Conservation (phyloP, 92 coral and sea anemone genomes). For the Siderastrea siderea region DNA sequence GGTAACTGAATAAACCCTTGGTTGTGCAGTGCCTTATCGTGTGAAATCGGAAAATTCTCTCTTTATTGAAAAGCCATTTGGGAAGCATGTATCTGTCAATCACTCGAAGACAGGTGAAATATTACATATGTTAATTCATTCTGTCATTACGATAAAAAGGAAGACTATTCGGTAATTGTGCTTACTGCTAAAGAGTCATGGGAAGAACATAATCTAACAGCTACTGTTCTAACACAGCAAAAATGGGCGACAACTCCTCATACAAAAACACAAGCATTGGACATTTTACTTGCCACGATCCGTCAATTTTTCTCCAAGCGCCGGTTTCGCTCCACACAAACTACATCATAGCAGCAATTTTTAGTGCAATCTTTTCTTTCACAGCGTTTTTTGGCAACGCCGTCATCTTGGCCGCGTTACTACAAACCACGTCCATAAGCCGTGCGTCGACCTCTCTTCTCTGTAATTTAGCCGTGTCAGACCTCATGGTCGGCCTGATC, state of each 20-base stretch:
- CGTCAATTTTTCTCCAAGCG: constrained; percentile 16
- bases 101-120: no score
- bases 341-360: constrained; percentile 15
- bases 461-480: constrained; percentile 17
- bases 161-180: no score
- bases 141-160: no score
- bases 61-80: no score
- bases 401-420: constrained; percentile 11
- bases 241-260: constrained; percentile 8
- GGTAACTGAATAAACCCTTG: no score
- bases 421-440: neutral
- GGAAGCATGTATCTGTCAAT: no score
- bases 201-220: no score
- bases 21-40: no score
- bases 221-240: no score
- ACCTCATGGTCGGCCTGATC: constrained; percentile 23
- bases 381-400: constrained; percentile 32
- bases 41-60: no score
- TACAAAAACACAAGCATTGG: neutral
- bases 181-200: no score
- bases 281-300: constrained; percentile 21
- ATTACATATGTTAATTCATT: no score
- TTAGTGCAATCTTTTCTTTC: constrained; percentile 6
- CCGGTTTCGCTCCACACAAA: constrained; percentile 7
- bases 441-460: constrained; percentile 9